phyloP scores from a whole-genome alignment of 2,797 vertebrate genomes.

The Phrynocephalus forsythii region DNA sequence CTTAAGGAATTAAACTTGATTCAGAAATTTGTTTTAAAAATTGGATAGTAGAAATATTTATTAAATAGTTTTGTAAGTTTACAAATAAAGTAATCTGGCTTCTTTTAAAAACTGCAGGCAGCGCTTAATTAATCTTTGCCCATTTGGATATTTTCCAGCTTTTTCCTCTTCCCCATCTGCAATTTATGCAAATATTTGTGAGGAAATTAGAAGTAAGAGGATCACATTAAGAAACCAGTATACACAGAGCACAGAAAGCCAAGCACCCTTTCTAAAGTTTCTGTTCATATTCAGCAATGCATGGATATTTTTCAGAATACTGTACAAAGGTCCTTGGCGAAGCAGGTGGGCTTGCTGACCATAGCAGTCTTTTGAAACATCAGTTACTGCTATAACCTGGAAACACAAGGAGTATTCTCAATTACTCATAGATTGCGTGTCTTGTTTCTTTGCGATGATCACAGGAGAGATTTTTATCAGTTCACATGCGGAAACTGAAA shows the following conservation, averaged over 20 bases:
- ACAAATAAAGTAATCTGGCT: slow-evolving; percentile 27
- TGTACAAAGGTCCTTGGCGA: too few relatives aligned
- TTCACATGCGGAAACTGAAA: neutral
- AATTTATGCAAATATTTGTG: slow-evolving; percentile 24
- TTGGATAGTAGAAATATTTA: slow-evolving; percentile 2
- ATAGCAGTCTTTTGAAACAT: too few relatives aligned
- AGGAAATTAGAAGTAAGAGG: slow-evolving; percentile 20
- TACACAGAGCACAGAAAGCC: neutral
- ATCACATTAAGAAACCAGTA: neutral
- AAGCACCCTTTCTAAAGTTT: too few relatives aligned
- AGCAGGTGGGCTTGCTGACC: too few relatives aligned
- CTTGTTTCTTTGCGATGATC: too few relatives aligned
- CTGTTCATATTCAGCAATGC: too few relatives aligned
- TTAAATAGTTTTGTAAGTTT: slow-evolving; percentile 18
- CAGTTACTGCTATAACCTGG: too few relatives aligned
- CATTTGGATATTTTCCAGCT: slow-evolving; percentile 12
- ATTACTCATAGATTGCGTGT: neutral
- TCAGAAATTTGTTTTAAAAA: slow-evolving; percentile 12
- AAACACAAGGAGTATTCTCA: neutral
- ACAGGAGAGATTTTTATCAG: neutral
- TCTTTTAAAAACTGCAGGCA: slow-evolving; percentile 8
- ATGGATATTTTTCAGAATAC: too few relatives aligned
- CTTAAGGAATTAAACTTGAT: neutral
- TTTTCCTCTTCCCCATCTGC: slow-evolving; percentile 12
- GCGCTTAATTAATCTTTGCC: slow-evolving; percentile 7